phyloP scores from a whole-genome alignment of 2,113 vertebrate species.

The Stegastes partitus region DNA sequence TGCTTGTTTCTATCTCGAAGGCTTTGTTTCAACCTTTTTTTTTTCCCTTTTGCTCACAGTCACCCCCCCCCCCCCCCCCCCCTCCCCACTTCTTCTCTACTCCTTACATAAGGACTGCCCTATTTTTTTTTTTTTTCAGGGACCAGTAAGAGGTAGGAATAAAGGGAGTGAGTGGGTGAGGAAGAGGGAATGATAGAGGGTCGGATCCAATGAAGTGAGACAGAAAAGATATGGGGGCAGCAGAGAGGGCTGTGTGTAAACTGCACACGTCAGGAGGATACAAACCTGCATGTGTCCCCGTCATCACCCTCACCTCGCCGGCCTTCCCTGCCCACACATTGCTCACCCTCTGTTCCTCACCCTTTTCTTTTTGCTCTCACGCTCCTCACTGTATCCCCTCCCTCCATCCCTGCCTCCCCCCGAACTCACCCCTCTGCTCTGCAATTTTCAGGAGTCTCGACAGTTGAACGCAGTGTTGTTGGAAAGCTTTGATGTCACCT shows the following conservation, averaged over 20 bases:
- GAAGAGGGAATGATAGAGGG: constrained; percentile 66
- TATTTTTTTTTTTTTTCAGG: constrained; percentile 81
- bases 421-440: constrained; percentile 8
- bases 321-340: constrained; percentile 59
- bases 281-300: constrained; percentile 58
- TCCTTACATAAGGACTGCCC: constrained; percentile 83
- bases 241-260: constrained; percentile 60
- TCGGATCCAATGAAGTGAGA: constrained; percentile 56
- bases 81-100: constrained; percentile 59
- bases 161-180: constrained; percentile 75
- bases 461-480: not conserved
- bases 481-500: not conserved
- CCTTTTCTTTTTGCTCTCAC: constrained; percentile 5
- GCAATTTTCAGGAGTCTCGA: constrained; percentile 11
- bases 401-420: not conserved
- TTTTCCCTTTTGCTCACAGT: constrained; percentile 52
- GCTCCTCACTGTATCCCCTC: constrained; percentile 2
- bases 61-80: constrained; percentile 38
- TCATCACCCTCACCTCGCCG: constrained; percentile 57
- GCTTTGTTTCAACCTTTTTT: constrained; percentile 62
- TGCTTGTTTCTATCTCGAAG: constrained; percentile 60
- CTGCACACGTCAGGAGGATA: constrained; percentile 71
- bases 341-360: constrained; percentile 38
- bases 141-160: constrained; percentile 73
- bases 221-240: constrained; percentile 58